phyloP scores from a whole-genome alignment of 2,113 vertebrate genomes.

The Hippocampus comes region DNA sequence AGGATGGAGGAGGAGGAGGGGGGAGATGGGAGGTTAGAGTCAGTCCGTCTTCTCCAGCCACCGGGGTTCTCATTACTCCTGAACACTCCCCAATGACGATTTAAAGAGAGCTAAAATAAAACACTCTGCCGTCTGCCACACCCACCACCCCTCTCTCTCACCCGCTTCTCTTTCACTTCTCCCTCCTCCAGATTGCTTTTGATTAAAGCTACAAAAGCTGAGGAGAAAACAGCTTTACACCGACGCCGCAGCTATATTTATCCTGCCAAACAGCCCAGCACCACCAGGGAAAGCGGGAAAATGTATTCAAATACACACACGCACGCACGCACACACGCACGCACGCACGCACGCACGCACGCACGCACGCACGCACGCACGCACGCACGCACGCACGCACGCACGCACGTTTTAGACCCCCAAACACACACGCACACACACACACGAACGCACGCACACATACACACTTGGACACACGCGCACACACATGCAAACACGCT shows the following conservation, averaged over 20 bases:
- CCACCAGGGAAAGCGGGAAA: constrained; percentile 61
- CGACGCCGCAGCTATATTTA: constrained; percentile 74
- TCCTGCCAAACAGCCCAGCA: constrained; percentile 70
- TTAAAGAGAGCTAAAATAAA: constrained; percentile 73
- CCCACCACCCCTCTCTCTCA: constrained; percentile 10
- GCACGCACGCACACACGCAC: constrained; percentile 29
- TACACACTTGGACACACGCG: constrained; percentile 5
- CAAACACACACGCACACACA: not conserved
- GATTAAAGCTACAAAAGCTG: constrained; percentile 76
- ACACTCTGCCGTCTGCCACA: constrained; percentile 56
- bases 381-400: constrained; percentile 6
- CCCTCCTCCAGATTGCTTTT: constrained; percentile 76
- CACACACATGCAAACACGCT: constrained; percentile 41
- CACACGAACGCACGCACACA: too few relatives aligned
- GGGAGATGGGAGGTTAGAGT: constrained; percentile 35
- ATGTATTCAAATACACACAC: constrained; percentile 20
- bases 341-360: not conserved
- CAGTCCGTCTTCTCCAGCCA: constrained; percentile 53
- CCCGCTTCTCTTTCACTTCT: constrained; percentile 45
- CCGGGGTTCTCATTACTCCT: constrained; percentile 65
- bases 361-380: not conserved
- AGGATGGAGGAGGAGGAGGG: constrained; percentile 28
- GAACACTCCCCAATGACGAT: constrained; percentile 65
- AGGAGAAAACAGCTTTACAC: constrained; percentile 70
- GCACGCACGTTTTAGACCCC: constrained; percentile 27